Conservation (phyloP, 2,888 invertebrate species). For the Choreutis nemorana region DNA sequence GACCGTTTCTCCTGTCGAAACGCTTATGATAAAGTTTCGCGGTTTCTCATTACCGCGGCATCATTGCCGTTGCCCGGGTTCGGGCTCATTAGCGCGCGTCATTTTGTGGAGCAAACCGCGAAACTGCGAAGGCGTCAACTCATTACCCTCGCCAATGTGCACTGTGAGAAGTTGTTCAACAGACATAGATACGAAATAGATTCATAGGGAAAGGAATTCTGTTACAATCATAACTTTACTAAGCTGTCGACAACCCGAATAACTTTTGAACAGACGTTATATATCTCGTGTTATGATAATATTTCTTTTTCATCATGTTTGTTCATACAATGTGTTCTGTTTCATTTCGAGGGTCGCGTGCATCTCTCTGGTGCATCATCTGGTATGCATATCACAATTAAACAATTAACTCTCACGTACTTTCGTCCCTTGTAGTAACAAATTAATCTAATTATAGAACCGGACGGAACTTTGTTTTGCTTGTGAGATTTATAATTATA, state of each 20-base stretch:
- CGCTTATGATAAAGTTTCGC: conserved; percentile 50
- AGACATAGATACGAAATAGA: no score
- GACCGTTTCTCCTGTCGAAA: conserved; percentile 44
- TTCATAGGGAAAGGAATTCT: no score
- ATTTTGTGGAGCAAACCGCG: conserved; percentile 27
- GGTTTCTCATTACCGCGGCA: conserved; percentile 42
- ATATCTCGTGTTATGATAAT: no score
- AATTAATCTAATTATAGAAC: conserved; percentile 39
- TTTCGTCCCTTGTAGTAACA: conserved; percentile 37
- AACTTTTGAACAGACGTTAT: no score
- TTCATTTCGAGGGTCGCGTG: conserved; percentile 20
- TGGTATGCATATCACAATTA: conserved; percentile 40
- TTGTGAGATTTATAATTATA: conserved; percentile 31
- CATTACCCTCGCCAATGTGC: conserved; percentile 9
- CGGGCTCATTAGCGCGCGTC: conserved; percentile 26
- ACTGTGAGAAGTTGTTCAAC: no score
- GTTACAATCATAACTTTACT: no score
- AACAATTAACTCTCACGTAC: conserved; percentile 52
- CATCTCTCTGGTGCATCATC: conserved; percentile 26
- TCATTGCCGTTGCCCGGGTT: conserved; percentile 23
- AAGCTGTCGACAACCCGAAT: no score
- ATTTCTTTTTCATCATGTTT: no score
- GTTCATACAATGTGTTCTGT: conserved; percentile 17
- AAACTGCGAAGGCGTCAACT: conserved; percentile 21
- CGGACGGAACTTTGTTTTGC: conserved; percentile 23